A percentile compares a stretch with the other conserved stretches of the same genome.
Evolutionary conservation across 2,797 vertebrate genomes (phyloP).

Genomic region (Hipposideros larvatus): DNA sequence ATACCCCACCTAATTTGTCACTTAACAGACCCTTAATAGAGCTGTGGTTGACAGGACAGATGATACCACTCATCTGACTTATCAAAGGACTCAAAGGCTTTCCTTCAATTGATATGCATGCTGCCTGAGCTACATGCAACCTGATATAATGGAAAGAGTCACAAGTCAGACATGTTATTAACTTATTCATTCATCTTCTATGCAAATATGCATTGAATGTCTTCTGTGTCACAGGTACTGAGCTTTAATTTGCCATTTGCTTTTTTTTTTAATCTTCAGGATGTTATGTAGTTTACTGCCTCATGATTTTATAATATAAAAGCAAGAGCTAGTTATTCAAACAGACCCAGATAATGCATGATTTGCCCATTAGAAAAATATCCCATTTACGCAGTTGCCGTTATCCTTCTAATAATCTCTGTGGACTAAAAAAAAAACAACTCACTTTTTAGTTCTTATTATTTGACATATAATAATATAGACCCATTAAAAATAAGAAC

Average conservation of each 20-base stretch:
- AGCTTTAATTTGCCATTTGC: background rate
- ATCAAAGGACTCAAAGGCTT: conserved; percentile 15
- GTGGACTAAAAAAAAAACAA: background rate
- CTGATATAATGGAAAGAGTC: background rate
- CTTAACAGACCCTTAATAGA: background rate
- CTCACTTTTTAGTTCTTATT: background rate
- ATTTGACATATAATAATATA: background rate
- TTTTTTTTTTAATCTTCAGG: background rate
- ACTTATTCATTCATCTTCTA: conserved; percentile 51
- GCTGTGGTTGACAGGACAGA: background rate
- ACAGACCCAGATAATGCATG: background rate
- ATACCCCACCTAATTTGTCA: background rate
- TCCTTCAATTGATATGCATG: background rate
- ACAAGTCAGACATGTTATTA: background rate
- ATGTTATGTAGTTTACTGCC: background rate
- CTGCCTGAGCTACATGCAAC: background rate
- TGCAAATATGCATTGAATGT: background rate
- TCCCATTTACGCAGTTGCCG: background rate
- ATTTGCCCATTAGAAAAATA: background rate
- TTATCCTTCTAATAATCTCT: background rate
- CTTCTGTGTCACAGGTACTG: background rate
- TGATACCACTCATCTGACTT: background rate
- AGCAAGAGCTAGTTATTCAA: background rate
- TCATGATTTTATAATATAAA: background rate
- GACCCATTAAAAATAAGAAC: background rate